These are phyloP conservation scores for Bostrychus sinensis DNA, from an alignment of 2,113 vertebrate species.

Conservation along the genomic window DNA sequence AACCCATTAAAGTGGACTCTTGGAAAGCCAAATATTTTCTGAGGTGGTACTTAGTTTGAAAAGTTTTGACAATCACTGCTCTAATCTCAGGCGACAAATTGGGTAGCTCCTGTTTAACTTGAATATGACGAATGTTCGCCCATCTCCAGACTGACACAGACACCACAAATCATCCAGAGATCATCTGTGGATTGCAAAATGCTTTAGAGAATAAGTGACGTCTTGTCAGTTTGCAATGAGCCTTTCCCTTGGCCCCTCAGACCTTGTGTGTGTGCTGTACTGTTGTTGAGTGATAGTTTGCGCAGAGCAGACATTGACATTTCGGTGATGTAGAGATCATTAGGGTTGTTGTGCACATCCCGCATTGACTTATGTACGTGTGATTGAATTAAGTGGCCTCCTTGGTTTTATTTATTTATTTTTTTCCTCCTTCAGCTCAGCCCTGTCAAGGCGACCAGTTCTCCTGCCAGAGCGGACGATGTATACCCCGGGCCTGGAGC, in stretches of 20 bases:
- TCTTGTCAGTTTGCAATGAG: conserved; percentile 20
- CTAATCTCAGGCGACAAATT: too few relatives aligned
- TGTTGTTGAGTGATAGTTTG: conserved; percentile 55
- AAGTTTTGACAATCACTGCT: too few relatives aligned
- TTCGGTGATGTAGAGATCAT: conserved; percentile 53
- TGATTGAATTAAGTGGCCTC: conserved; percentile 58
- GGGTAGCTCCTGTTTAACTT: too few relatives aligned
- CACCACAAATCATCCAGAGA: conserved; percentile 40
- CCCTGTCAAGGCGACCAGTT: conserved; percentile 90
- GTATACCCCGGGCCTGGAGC: conserved; percentile 88
- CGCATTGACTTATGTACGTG: conserved; percentile 48
- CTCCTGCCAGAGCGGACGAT: conserved; percentile 92
- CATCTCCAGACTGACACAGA: conserved; percentile 56
- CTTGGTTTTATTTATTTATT: neutral
- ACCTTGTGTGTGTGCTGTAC: neutral
- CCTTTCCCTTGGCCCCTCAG: conserved; percentile 27
- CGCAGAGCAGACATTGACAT: conserved; percentile 37
- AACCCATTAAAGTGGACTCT: too few relatives aligned
- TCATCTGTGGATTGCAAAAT: conserved; percentile 21
- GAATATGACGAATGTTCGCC: conserved; percentile 66
- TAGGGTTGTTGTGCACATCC: conserved; percentile 40
- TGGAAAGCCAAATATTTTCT: too few relatives aligned
- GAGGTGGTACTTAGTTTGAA: too few relatives aligned
- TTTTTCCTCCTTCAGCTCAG: conserved; percentile 77
- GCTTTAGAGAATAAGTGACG: conserved; percentile 32